Base-by-base conservation (phyloP, 2,888 invertebrate genomes). In the Noctua fimbriata region DNA sequence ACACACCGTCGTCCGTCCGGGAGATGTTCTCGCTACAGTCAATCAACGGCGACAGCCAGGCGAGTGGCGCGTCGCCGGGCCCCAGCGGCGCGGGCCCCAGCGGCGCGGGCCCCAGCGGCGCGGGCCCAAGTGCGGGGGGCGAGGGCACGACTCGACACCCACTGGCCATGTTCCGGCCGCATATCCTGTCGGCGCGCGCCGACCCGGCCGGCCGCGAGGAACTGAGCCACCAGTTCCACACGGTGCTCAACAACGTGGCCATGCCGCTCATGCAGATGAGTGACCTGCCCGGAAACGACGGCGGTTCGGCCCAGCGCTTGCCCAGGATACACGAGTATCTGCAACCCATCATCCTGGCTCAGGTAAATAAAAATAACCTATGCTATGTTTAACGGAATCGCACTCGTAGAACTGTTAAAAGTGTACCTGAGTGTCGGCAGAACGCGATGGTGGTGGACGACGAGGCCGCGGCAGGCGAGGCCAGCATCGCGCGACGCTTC, bases 221-320 rank as follows among this genome's bases (percentile, higher is more conserved):
- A 24, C 83, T 86, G 77, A 75, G 80, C 44, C 85, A 85, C 67
- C 86, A 86, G 63, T 93, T 94, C 82, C 94, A 94, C 79, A 92
- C 95, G 4, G 93, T 95, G 41, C 88, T 95, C 47, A 94, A 94
- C 86, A 94, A 94, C 79, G 94, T 95, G 1, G 92, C 91, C 65
- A 84, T 97, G 88, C 98, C 98, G 3, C 93, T 97, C 21, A 97
- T 98, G 89, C 97, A 97, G 87, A 97, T 98, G 55, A 98, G 97
- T 86, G 97, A 98, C 88, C 95, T 97, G n/a, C 90, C 93, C 24
- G 85, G 92, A 47, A 90, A 87, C 14, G 94, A 94, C 6, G 89
- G 88, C 2, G 93, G 91, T 21, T 47, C 86, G 32, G 49, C 86
- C 2, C 94, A 93, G 67, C 90, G 95, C 28, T 87, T 95, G 77